These are phyloP conservation scores for Sinosuthora webbiana DNA, from an alignment of 2,113 vertebrate species.

Conservation along the genomic window DNA sequence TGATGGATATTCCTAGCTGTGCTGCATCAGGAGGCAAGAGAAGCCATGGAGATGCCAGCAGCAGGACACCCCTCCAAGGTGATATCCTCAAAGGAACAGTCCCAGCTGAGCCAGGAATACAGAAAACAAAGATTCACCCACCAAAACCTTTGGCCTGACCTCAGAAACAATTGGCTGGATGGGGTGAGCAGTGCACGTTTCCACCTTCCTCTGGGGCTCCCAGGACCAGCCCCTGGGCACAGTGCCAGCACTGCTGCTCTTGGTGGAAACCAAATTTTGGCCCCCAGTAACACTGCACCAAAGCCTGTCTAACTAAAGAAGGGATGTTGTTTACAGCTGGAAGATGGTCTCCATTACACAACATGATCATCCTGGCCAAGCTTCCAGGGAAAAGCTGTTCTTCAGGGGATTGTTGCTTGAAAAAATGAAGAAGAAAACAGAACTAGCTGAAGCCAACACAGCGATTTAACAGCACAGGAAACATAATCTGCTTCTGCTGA, in stretches of 20 bases:
- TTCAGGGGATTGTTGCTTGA: not conserved
- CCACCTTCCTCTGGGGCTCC: not conserved
- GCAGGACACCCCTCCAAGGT: not conserved
- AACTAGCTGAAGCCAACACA: not conserved
- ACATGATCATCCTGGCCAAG: not conserved
- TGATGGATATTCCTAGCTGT: not conserved
- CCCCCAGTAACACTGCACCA: not conserved
- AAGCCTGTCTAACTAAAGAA: not conserved
- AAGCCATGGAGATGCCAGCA: not conserved
- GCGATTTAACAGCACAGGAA: not conserved
- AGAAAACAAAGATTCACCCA: not conserved
- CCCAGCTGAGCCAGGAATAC: not conserved
- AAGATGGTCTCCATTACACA: not conserved
- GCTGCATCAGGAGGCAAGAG: not conserved
- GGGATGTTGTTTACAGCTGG: conserved; percentile 38
- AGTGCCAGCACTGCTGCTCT: not conserved
- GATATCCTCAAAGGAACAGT: not conserved
- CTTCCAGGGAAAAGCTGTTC: not conserved
- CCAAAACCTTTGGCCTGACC: not conserved
- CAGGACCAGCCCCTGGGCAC: not conserved
- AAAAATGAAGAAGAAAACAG: conserved; percentile 14
- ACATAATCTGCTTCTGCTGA: not conserved
- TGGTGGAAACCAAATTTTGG: not conserved
- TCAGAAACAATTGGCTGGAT: not conserved
- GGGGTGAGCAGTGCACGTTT: accelerated